Conservation (phyloP, 2,113 vertebrate genomes). For the Phrynosoma platyrhinos region DNA sequence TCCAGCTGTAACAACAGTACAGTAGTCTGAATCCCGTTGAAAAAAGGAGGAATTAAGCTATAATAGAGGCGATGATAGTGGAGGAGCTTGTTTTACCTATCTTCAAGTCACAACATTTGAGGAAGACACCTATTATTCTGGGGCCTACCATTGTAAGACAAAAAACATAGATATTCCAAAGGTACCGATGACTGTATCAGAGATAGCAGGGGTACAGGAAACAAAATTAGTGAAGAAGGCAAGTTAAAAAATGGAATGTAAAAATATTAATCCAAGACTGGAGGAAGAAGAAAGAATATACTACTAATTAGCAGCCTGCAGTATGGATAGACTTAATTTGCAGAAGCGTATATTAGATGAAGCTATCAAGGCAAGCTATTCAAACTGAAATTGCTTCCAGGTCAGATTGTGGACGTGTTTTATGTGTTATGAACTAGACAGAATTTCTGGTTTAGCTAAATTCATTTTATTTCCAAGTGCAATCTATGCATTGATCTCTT, state of each 20-base stretch:
- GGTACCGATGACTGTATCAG: background rate
- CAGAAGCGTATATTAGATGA: background rate
- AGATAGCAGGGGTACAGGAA: background rate
- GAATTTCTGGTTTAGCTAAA: too few species aligned
- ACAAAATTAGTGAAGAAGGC: background rate
- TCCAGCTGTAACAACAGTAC: background rate
- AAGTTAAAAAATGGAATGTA: background rate
- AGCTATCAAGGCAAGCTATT: background rate
- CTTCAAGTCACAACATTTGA: background rate
- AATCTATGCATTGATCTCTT: background rate
- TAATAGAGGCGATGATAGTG: background rate
- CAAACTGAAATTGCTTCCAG: background rate
- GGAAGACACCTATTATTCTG: background rate
- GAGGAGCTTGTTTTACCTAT: background rate
- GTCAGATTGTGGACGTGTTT: background rate
- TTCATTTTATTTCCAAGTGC: background rate
- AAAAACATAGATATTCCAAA: background rate
- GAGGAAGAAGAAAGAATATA: background rate
- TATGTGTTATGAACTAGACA: background rate
- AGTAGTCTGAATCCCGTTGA: background rate
- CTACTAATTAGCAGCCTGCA: background rate
- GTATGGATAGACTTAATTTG: slow-evolving; percentile 5
- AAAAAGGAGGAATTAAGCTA: background rate
- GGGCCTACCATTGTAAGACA: background rate
- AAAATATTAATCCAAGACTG: background rate